Percentiles rank a stretch among this genome's conserved stretches.
Evolutionary conservation across 2,888 invertebrate species (phyloP).

Genomic region (Polia nebulosa): DNA sequence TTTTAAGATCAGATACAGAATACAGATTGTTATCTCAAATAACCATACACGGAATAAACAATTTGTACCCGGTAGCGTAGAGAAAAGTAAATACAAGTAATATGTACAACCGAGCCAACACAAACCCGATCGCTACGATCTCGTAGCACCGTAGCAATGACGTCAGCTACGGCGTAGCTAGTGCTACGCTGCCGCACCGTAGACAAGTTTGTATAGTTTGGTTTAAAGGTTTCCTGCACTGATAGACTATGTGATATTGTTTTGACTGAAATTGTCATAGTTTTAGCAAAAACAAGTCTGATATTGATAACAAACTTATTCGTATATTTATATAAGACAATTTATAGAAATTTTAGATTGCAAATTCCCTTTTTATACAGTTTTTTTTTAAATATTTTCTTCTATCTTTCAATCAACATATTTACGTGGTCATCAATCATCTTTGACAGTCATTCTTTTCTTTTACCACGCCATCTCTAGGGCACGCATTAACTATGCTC

Average conservation of each 20-base stretch:
- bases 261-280: background rate
- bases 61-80: conserved; percentile 10
- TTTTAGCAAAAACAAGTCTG: background rate
- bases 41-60: conserved; percentile 10
- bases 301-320: no score
- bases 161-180: conserved; percentile 29
- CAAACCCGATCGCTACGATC: conserved; percentile 34
- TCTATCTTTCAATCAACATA: no score
- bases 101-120: conserved; percentile 1
- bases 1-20: no score
- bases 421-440: no score
- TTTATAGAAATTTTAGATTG: no score
- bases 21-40: no score
- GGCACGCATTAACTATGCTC: no score
- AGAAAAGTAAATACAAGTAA: conserved; percentile 33
- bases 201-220: conserved; percentile 13
- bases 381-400: no score
- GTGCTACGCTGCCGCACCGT: conserved; percentile 22
- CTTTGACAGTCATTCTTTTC: no score
- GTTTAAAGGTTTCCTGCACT: background rate
- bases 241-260: conserved; percentile 8
- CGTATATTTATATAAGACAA: no score
- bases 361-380: no score
- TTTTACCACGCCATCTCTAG: no score
- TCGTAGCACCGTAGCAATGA: conserved; percentile 43